A percentile compares a stretch with the other conserved stretches of the same genome.
These are phyloP conservation scores for Hirtodrosophila cameraria DNA, from an alignment of 2,888 invertebrate species.

Conservation along the genomic window DNA sequence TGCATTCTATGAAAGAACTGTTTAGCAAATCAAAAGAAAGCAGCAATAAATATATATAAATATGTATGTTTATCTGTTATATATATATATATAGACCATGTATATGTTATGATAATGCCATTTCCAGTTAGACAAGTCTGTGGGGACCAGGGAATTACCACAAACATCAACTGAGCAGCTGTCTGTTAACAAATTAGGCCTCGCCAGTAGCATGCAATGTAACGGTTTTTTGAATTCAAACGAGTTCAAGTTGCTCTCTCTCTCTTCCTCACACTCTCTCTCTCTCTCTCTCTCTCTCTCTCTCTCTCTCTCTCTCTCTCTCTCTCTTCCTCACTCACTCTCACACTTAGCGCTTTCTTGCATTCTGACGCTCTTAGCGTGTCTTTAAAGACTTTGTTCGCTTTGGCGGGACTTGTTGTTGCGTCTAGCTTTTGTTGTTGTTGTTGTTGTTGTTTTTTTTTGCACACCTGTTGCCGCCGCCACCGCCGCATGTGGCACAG, in stretches of 20 bases:
- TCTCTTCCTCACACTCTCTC: constrained; percentile 8
- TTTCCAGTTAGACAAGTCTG: constrained; percentile 57
- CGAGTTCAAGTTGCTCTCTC: constrained; percentile 19
- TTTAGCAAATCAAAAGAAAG: constrained; percentile 49
- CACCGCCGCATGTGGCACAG: constrained; percentile 48
- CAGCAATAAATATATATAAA: constrained; percentile 17
- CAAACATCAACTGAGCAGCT: neutral
- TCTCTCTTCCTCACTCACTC: neutral
- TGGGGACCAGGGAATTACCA: neutral
- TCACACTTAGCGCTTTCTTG: constrained; percentile 30
- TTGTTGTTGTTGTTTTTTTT: constrained; percentile 30
- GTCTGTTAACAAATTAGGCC: constrained; percentile 59
- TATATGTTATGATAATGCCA: no score
- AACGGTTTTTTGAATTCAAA: constrained; percentile 64
- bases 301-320: neutral
- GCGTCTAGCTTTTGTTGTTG: constrained; percentile 1
- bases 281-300: constrained; percentile 11
- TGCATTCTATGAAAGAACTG: constrained; percentile 42
- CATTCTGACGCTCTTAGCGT: constrained; percentile 43
- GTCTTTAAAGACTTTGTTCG: constrained; percentile 17
- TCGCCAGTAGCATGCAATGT: constrained; percentile 56
- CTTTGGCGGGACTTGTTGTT: constrained; percentile 20
- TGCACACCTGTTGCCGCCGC: constrained; percentile 58
- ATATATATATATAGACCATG: no score
- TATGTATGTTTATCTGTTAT: no score